Base-by-base conservation (phyloP, 2,888 invertebrate genomes). In the Barypeithes pellucidus region DNA sequence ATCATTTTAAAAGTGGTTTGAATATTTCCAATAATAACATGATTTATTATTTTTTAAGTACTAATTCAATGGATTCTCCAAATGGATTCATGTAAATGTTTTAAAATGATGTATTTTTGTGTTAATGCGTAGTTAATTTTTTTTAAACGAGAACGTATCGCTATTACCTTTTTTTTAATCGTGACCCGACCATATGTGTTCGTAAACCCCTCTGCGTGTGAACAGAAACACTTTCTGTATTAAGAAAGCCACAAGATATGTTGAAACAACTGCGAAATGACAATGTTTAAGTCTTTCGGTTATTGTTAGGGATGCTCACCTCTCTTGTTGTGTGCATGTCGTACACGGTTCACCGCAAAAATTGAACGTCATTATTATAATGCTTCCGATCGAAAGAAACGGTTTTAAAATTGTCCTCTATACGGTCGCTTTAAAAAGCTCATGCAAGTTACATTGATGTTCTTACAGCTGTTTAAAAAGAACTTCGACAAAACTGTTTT, bases 361-460 rank as follows among this genome's bases (percentile, higher is more conserved):
- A 69, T 70, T 75, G 60, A 71, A 75, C 73, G 50, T 79, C 80
- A 82, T 82, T 82, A 81, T 82, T 82, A 81, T 80, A 81, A 80
- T 81, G 77, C 73, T 81, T 78, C 73, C 76, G 73, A 57, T 60
- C 50, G 52, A 52, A 67, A 71, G 72, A 75, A 79, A 77, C 76
- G 75, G 75, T 67, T 72, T 67, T 67, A 60, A 72, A 29, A 22
- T 57, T 41, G 52, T 61, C 16, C 16, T 66, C 22, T 54, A 1
- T 39, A 1, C 1, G 16, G 45, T n/a, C 47, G 3, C 16, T 57
- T 57, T 29, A 29, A 29, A 29, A 24, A 29, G 3, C n/a, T n/a
- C n/a, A n/a, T n/a, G n/a, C n/a, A n/a, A n/a, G n/a, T n/a, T n/a
- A n/a, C n/a, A n/a, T n/a, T n/a, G n/a, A n/a, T n/a, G n/a, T n/a